These are phyloP conservation scores for Coremacera marginata DNA, from an alignment of 2,888 invertebrate genomes.

Conservation along the genomic window DNA sequence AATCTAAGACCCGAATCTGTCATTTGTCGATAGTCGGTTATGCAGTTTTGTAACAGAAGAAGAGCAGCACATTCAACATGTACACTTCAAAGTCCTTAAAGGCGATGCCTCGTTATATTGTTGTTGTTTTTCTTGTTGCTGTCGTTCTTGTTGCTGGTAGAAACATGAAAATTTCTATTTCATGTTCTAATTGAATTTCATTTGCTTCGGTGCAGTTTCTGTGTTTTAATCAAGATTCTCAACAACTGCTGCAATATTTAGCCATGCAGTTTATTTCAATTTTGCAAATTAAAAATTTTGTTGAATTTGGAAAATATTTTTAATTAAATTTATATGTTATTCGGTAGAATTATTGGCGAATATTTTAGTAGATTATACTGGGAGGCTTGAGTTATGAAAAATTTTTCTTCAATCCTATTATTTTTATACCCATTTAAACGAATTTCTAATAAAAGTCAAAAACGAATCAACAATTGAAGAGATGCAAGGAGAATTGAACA, in stretches of 20 bases:
- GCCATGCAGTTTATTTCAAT: not conserved
- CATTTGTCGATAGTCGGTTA: not conserved
- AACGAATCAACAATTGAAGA: too few species aligned
- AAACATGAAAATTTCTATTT: constrained; percentile 6
- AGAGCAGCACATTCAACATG: not conserved
- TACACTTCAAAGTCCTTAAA: too few species aligned
- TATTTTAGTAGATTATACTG: not conserved
- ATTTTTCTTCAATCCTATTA: too few species aligned
- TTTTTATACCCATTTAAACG: too few species aligned
- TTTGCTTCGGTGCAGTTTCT: constrained; percentile 20
- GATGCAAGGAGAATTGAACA: too few species aligned
- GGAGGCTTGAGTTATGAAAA: too few species aligned
- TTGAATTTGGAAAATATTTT: not conserved
- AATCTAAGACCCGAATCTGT: not conserved
- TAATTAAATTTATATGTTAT: not conserved
- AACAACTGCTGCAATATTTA: not conserved
- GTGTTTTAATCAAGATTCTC: constrained; percentile 15
- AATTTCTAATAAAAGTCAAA: too few species aligned
- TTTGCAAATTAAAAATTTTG: not conserved
- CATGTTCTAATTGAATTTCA: constrained; percentile 28
- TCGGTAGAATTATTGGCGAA: not conserved
- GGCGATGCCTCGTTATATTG: not conserved
- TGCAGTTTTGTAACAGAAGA: not conserved
- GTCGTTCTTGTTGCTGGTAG: not conserved
- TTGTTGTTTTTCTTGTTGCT: not conserved